Evolutionary conservation across 2,888 invertebrate species (phyloP), one percentile per base, ranked within the genome.

Genomic region (Chorisops tibialis): DNA sequence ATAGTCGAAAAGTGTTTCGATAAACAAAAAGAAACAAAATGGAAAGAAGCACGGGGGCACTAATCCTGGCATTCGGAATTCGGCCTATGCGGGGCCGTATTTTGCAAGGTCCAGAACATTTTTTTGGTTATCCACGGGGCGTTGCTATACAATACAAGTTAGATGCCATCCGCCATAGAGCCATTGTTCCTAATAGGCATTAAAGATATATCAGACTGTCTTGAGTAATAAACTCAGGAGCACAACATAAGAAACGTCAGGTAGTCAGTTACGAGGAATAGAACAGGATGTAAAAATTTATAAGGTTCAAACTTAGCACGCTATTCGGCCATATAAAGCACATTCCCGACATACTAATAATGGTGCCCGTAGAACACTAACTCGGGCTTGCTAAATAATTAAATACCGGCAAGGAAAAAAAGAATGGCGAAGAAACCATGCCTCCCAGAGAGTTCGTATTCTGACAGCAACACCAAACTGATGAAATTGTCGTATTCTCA

Each of bases 201-300:
- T 51, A 61, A 61, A 61, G 50, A 61, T 61, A 61, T 61, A 61
- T 50, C 39, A 61, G 61, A 37, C 50, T 24, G 39, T 51, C 61
- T 45, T 24, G 41, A 6, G 41, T 50, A 50, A 61, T 61, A 61
- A 61, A 61, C 39, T 35, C 43, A 37, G 35, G 51, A 39, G 9
- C 22, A 18, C n/a, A 51, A 43, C 51, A 61, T 12, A 12, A 41
- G 30, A 30, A 30, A 30, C 30, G 30, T 30, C 30, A 30, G 30
- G 30, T 30, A 30, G 30, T 30, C 30, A 30, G 30, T n/a, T n/a
- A n/a, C n/a, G n/a, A n/a, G n/a, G n/a, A n/a, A n/a, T n/a, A n/a
- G n/a, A n/a, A n/a, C n/a, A n/a, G n/a, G n/a, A n/a, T n/a, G n/a
- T 30, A 30, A 30, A 30, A 30, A 30, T 6, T 41, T 41, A 16